These are phyloP conservation scores for Samia ricini DNA, from an alignment of 1,140 invertebrate genomes.

Conservation along the genomic window DNA sequence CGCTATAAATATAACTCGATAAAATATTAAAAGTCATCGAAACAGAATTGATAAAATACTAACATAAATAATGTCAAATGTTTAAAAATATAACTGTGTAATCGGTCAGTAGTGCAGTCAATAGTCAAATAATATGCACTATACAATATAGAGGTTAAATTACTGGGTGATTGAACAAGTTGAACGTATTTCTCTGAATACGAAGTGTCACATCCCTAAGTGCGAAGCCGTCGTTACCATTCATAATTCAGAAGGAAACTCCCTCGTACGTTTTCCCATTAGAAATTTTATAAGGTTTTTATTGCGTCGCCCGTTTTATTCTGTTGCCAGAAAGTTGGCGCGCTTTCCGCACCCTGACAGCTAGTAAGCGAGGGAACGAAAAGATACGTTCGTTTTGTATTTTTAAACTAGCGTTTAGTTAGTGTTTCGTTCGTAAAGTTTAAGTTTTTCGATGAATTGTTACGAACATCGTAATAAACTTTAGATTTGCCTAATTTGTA, in stretches of 20 bases:
- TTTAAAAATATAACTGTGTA: no score
- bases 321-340: constrained; percentile 49
- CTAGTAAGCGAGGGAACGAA: constrained; percentile 27
- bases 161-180: background rate
- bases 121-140: no score
- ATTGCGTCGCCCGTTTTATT: constrained; percentile 36
- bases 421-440: background rate
- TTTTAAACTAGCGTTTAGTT: background rate
- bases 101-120: no score
- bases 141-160: background rate
- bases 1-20: no score
- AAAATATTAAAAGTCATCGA: no score
- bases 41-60: no score
- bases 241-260: constrained; percentile 72
- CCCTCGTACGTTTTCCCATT: constrained; percentile 72
- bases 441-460: background rate
- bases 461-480: background rate
- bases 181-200: background rate
- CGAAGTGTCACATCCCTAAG: constrained; percentile 4
- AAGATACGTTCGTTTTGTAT: constrained; percentile 26
- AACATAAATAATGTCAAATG: no score
- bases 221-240: constrained; percentile 65
- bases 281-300: constrained; percentile 76
- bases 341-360: constrained; percentile 44
- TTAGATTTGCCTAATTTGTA: background rate